Conservation (phyloP, 2,113 vertebrate species). For the Megaleporinus macrocephalus region DNA sequence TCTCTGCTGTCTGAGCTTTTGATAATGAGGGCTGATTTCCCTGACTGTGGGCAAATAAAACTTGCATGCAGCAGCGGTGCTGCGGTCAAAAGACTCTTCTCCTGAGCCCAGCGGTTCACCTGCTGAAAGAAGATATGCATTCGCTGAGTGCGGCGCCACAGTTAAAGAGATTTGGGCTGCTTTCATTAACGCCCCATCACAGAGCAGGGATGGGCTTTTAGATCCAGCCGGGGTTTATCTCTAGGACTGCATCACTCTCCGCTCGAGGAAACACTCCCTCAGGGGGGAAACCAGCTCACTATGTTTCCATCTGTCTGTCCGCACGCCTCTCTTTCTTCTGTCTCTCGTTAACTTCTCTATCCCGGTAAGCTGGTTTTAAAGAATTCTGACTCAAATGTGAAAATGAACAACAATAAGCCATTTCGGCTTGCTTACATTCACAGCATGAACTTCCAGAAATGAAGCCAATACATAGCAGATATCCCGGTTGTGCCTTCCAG, state of each 20-base stretch:
- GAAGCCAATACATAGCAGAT: no score
- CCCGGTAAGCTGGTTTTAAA: background rate
- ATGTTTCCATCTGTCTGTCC: slow-evolving; percentile 44
- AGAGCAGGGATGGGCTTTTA: slow-evolving; percentile 44
- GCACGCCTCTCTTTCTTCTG: slow-evolving; percentile 64
- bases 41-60: slow-evolving; percentile 51
- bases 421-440: background rate
- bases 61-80: slow-evolving; percentile 25
- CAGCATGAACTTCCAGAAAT: background rate
- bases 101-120: slow-evolving; percentile 48
- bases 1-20: slow-evolving; percentile 35
- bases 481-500: no score
- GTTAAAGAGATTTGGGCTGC: slow-evolving; percentile 59
- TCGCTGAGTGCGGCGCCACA: slow-evolving; percentile 39
- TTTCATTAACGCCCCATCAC: slow-evolving; percentile 59
- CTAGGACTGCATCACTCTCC: slow-evolving; percentile 50
- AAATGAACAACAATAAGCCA: background rate
- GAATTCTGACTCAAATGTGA: background rate
- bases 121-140: slow-evolving; percentile 56
- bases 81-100: slow-evolving; percentile 32
- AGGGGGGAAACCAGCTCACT: slow-evolving; percentile 33
- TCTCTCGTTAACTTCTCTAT: background rate
- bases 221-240: slow-evolving; percentile 50
- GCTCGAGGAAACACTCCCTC: slow-evolving; percentile 28
- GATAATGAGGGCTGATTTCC: slow-evolving; percentile 38